These are phyloP conservation scores for Pyrochroa serraticornis DNA, from an alignment of 2,888 invertebrate genomes.

Conservation along the genomic window DNA sequence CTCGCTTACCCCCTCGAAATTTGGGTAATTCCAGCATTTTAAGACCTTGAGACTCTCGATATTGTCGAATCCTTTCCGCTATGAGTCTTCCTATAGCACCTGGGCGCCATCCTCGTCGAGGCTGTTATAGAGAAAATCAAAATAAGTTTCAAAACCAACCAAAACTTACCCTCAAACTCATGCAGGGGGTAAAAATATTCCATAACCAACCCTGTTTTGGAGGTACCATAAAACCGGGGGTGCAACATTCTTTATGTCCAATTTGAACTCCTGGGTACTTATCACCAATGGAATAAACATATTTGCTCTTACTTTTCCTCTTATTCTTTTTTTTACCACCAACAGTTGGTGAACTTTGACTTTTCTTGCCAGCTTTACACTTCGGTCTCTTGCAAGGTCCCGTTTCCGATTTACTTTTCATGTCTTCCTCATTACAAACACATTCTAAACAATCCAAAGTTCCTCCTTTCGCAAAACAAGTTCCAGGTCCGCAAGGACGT, in stretches of 20 bases:
- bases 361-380: not conserved
- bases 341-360: not conserved
- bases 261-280: constrained; percentile 62
- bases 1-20: constrained; percentile 43
- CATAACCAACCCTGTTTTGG: constrained; percentile 73
- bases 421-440: not conserved
- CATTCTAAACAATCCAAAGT: constrained; percentile 12
- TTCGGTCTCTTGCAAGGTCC: not conserved
- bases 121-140: constrained; percentile 37
- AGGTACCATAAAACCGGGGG: constrained; percentile 64
- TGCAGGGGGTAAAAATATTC: constrained; percentile 55
- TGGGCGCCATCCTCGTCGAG: constrained; percentile 64
- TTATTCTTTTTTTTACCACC: constrained; percentile 32
- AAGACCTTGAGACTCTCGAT: constrained; percentile 48
- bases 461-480: constrained; percentile 21
- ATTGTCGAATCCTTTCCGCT: constrained; percentile 48
- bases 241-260: constrained; percentile 64
- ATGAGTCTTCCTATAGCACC: constrained; percentile 63
- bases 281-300: constrained; percentile 60
- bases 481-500: constrained; percentile 7
- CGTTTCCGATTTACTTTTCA: not conserved
- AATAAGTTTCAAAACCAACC: not conserved
- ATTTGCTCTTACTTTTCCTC: constrained; percentile 53
- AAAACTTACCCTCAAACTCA: constrained; percentile 42
- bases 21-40: constrained; percentile 39